These are phyloP conservation scores for Pachliopta kotzebuea DNA, from an alignment of 2,888 invertebrate genomes.

Conservation along the genomic window DNA sequence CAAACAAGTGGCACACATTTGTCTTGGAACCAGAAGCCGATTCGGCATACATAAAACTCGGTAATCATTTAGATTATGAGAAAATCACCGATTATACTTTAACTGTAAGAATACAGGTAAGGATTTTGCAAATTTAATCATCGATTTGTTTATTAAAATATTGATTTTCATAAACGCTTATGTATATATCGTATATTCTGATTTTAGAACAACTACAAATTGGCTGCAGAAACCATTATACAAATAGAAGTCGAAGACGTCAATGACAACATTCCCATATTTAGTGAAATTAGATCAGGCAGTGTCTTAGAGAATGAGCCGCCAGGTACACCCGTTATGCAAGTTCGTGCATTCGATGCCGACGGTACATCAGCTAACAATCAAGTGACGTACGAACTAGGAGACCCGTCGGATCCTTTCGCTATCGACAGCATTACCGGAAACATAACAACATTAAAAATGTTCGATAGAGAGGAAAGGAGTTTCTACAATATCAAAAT, in stretches of 20 bases:
- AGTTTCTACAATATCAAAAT: slow-evolving; percentile 94
- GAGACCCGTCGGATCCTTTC: slow-evolving; percentile 86
- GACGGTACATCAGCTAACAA: slow-evolving; percentile 92
- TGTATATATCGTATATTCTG: slow-evolving; percentile 1
- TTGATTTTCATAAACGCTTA: not conserved
- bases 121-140: too few relatives aligned
- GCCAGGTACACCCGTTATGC: slow-evolving; percentile 91
- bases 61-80: slow-evolving; percentile 90
- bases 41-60: slow-evolving; percentile 87
- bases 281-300: slow-evolving; percentile 90
- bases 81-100: slow-evolving; percentile 90
- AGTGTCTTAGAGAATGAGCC: slow-evolving; percentile 93
- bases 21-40: slow-evolving; percentile 84
- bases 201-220: slow-evolving; percentile 86
- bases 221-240: slow-evolving; percentile 89
- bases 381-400: slow-evolving; percentile 89
- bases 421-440: slow-evolving; percentile 92
- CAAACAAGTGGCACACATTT: slow-evolving; percentile 90
- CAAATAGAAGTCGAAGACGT: slow-evolving; percentile 91
- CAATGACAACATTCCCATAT: slow-evolving; percentile 94
- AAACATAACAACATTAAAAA: slow-evolving; percentile 89
- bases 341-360: slow-evolving; percentile 91
- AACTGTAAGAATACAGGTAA: slow-evolving; percentile 87
- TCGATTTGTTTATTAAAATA: not conserved
- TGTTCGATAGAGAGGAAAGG: slow-evolving; percentile 92